Conservation (phyloP, 2,888 invertebrate species). For the Antheraea assamensis region DNA sequence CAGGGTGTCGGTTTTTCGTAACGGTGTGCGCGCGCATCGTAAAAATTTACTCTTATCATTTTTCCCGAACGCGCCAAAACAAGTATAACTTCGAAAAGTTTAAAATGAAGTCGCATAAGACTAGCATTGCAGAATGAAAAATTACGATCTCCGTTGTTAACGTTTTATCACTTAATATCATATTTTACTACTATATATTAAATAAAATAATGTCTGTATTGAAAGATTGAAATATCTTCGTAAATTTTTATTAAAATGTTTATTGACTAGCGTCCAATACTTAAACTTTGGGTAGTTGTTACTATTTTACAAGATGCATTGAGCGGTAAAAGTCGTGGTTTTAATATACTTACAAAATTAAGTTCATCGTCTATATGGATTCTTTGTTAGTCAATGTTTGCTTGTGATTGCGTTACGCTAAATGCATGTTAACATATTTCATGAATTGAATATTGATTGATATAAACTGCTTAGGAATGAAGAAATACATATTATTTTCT, state of each 20-base stretch:
- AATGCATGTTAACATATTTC: background rate
- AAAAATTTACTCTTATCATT: too few relatives aligned
- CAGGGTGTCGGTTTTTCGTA: too few relatives aligned
- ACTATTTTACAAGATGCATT: background rate
- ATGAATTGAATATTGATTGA: background rate
- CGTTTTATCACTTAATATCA: conserved; percentile 12
- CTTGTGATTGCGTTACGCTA: background rate
- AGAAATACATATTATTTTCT: background rate
- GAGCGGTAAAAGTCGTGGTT: conserved; percentile 5
- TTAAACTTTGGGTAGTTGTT: background rate
- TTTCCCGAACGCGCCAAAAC: too few relatives aligned
- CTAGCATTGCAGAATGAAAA: background rate
- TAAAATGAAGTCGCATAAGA: background rate
- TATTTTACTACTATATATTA: conserved; percentile 14
- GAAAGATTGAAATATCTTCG: conserved; percentile 22
- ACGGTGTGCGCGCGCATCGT: too few relatives aligned
- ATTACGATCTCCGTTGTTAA: background rate
- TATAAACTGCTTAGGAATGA: background rate
- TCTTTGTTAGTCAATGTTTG: background rate
- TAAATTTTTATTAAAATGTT: conserved; percentile 21
- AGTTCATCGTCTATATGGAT: background rate
- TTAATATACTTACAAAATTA: background rate
- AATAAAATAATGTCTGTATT: conserved; percentile 16
- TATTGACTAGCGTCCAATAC: conserved; percentile 23
- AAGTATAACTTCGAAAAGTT: too few relatives aligned